Evolutionary conservation across 2,113 vertebrate species (phyloP), one percentile per base, ranked within the genome.

Genomic region (Hymenochirus boettgeri): DNA sequence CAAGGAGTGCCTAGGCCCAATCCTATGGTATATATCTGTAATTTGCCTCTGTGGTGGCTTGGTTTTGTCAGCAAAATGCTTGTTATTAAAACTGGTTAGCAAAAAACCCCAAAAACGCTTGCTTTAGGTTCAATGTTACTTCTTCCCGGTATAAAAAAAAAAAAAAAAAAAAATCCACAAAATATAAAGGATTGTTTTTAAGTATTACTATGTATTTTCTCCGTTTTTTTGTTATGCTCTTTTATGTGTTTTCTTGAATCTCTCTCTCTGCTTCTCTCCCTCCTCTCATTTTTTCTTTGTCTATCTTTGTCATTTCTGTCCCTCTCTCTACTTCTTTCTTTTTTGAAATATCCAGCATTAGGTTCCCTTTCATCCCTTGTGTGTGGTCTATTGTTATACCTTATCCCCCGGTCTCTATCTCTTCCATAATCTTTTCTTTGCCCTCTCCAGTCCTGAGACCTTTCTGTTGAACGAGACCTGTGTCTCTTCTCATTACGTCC

Each of bases 241-340:
- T 5, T 18, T 50, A 45, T 48, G n/a, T 21, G 24, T 53, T 42
- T 69, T 71, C 74, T 80, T 46, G 72, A 11, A 0, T 86, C 83
- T 66, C 82, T 85, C n/a, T 83, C 86, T 61, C 81, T 84, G 57
- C 85, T 86, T 6, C 79, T 31, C 2, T 91, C 90, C 57, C 82
- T 84, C 3, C 76, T 80, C 65, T 79, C 75, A 29, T 90, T 86
- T 72, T 77, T 87, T 56, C 82, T 82, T 11, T 79, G 78, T 12
- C 79, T 77, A 57, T 86, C 62, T 39, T 51, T 71, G 11, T 57
- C 45, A 42, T 62, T 59, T 75, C 72, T 84, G 35, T 77, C 77
- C 47, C 61, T 59, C 2, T 77, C 82, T 72, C 81, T 80, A 73
- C 13, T 57, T 70, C 82, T 78, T 74, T 86, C 85, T 5, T 81